Evolutionary conservation across 1,140 invertebrate species (phyloP).

Genomic region (Trigoniulus corallinus): DNA sequence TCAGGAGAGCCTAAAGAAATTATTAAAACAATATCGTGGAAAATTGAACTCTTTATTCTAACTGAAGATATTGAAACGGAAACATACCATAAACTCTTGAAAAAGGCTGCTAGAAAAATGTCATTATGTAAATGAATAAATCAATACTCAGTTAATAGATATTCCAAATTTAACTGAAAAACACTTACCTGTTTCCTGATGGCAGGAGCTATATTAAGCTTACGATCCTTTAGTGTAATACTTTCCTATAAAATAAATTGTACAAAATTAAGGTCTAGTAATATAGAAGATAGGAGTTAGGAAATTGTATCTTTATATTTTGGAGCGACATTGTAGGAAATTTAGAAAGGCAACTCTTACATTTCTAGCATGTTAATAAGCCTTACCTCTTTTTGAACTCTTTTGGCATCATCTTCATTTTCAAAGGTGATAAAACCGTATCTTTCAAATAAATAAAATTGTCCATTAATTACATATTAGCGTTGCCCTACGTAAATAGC

Average conservation of each 20-base stretch:
- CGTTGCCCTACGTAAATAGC: too few species aligned
- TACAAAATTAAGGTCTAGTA: not conserved
- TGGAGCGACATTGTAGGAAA: not conserved
- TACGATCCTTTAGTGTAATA: constrained; percentile 59
- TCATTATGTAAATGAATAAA: not conserved
- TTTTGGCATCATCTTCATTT: constrained; percentile 70
- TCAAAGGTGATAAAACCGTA: constrained; percentile 93
- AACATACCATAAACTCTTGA: not conserved
- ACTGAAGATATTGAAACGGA: not conserved
- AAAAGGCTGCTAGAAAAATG: not conserved
- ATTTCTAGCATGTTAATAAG: not conserved
- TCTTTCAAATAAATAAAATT: constrained; percentile 1
- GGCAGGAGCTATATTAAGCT: constrained; percentile 76
- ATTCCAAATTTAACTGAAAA: not conserved
- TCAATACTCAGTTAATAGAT: not conserved
- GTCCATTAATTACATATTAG: not conserved
- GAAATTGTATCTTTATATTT: too few species aligned
- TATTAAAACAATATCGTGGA: not conserved
- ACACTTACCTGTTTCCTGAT: constrained; percentile 58
- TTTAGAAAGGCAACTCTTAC: not conserved
- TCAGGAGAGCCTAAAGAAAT: not conserved
- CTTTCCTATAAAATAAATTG: constrained; percentile 36
- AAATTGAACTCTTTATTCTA: not conserved
- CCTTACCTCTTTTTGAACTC: constrained; percentile 28
- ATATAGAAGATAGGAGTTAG: too few species aligned